Percentiles rank a stretch among this genome's conserved stretches.
Conservation (phyloP, 2,113 vertebrate species). For the Bubalus kerabau region DNA sequence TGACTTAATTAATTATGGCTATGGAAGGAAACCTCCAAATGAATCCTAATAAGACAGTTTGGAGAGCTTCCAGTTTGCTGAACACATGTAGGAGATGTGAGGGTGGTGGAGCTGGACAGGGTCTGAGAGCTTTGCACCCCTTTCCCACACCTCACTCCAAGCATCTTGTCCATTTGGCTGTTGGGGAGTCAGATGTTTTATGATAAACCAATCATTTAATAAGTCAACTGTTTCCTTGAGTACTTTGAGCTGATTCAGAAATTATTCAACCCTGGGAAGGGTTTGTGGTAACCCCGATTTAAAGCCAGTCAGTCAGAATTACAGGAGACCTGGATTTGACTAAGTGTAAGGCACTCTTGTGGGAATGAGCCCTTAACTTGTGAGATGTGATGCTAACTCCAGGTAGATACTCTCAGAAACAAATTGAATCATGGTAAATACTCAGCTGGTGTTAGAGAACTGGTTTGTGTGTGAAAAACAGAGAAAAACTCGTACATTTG, state of each 20-base stretch:
- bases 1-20: not conserved
- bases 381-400: not conserved
- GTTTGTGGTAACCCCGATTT: not conserved
- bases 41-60: not conserved
- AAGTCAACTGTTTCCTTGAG: not conserved
- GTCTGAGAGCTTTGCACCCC: not conserved
- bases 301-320: not conserved
- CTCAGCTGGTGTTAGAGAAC: not conserved
- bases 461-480: not conserved
- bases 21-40: fast-evolving
- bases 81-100: not conserved
- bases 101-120: not conserved
- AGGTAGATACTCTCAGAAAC: not conserved
- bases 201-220: not conserved
- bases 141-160: not conserved
- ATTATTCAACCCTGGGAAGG: not conserved
- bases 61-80: not conserved
- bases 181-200: not conserved
- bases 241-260: not conserved
- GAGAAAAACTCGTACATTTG: not conserved
- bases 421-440: not conserved
- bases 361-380: not conserved
- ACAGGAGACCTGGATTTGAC: not conserved
- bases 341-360: not conserved
- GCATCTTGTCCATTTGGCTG: not conserved